phyloP scores from a whole-genome alignment of 2,888 invertebrate species.

The Dorcus parallelipipedus region DNA sequence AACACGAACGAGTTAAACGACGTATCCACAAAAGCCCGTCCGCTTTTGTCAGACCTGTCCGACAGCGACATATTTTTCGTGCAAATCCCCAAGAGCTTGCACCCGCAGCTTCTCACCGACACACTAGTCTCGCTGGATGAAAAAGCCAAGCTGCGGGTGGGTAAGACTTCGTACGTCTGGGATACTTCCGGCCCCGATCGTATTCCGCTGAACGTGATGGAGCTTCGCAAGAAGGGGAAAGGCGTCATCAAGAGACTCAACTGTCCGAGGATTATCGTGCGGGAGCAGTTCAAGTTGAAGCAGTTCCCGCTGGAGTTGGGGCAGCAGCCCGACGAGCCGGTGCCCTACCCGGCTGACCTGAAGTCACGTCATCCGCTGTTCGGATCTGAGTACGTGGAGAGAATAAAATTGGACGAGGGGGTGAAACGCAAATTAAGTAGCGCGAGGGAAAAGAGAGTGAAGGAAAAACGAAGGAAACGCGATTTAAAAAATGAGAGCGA shows the following conservation, averaged over 20 bases:
- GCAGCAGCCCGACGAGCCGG: constrained; percentile 18
- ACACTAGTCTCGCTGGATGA: constrained; percentile 23
- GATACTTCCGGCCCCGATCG: constrained; percentile 9
- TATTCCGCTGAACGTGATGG: constrained; percentile 21
- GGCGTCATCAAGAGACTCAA: constrained; percentile 20
- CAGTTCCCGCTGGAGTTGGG: constrained; percentile 13
- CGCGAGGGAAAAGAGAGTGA: constrained; percentile 12
- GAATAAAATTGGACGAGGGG: constrained; percentile 31
- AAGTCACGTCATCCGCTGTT: constrained; percentile 39
- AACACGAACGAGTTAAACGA: not conserved
- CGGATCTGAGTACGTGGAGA: constrained; percentile 33
- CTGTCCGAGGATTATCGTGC: constrained; percentile 26
- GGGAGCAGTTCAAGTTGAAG: constrained; percentile 27
- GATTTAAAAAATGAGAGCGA: not conserved
- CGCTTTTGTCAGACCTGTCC: constrained; percentile 1
- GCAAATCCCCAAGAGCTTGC: constrained; percentile 29
- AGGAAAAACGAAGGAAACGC: constrained; percentile 4
- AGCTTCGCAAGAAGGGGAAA: constrained; percentile 7
- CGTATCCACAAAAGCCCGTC: not conserved
- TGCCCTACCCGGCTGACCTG: constrained; percentile 30
- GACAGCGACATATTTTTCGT: constrained; percentile 24
- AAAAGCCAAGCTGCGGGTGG: constrained; percentile 27
- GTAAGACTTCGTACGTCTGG: constrained; percentile 25
- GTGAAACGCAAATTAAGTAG: constrained; percentile 27
- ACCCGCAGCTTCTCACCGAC: constrained; percentile 23